Percentiles rank a stretch among this genome's conserved stretches.
Evolutionary conservation across 2,797 vertebrate genomes (phyloP).

Genomic region (Myotis pilosus): DNA sequence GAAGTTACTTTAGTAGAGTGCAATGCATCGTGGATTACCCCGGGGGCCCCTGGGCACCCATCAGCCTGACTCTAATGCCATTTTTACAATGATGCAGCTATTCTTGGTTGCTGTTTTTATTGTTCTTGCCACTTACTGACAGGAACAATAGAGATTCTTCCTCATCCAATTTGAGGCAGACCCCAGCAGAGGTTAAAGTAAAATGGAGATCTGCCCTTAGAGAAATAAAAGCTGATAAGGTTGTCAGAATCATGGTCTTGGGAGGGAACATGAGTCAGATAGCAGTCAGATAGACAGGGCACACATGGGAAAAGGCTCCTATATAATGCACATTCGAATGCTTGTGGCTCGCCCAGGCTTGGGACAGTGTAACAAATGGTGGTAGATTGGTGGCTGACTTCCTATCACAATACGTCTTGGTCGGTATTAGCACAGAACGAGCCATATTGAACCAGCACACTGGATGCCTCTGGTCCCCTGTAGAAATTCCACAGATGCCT

Average conservation of each 20-base stretch:
- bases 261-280: slow-evolving; percentile 11
- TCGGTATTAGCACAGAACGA: background rate
- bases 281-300: background rate
- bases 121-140: background rate
- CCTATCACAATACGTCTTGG: background rate
- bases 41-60: too few relatives aligned
- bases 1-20: background rate
- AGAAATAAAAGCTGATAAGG: background rate
- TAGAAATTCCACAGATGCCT: slow-evolving; percentile 20
- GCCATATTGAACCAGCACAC: background rate
- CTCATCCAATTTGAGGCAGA: background rate
- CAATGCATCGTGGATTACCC: background rate
- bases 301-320: background rate
- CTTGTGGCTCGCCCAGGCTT: background rate
- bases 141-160: background rate
- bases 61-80: background rate
- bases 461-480: background rate
- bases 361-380: background rate
- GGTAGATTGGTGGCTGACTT: background rate
- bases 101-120: background rate
- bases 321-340: background rate
- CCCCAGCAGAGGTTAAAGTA: background rate
- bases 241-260: background rate
- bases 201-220: background rate
- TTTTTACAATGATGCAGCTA: background rate